phyloP scores from a whole-genome alignment of 2,113 vertebrate species.

The Solea solea region DNA sequence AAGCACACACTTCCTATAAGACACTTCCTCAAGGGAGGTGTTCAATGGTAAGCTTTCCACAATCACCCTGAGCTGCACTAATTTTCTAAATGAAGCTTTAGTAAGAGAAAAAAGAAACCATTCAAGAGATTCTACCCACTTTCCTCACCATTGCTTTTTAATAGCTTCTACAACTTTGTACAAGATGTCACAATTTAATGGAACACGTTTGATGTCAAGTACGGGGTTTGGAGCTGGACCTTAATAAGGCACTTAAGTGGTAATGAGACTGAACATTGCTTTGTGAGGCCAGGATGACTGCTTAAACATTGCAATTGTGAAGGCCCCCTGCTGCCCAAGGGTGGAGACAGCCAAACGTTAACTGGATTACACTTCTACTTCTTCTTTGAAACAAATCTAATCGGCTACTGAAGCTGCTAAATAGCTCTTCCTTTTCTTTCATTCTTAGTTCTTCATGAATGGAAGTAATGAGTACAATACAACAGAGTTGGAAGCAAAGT shows the following conservation, averaged over 20 bases:
- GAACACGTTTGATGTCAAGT: conserved; percentile 77
- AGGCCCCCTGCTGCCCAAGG: conserved; percentile 46
- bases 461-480: conserved; percentile 14
- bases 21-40: conserved; percentile 63
- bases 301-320: conserved; percentile 53
- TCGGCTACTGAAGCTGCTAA: conserved; percentile 50
- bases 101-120: conserved; percentile 32
- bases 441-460: conserved; percentile 31
- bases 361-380: conserved; percentile 66
- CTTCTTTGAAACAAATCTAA: conserved; percentile 63
- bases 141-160: conserved; percentile 64
- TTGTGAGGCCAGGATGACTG: conserved; percentile 60
- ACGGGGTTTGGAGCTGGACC: conserved; percentile 67
- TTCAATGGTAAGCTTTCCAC: conserved; percentile 71
- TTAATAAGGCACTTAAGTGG: conserved; percentile 77
- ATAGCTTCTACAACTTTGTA: conserved; percentile 73
- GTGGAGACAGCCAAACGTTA: conserved; percentile 63
- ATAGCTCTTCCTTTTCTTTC: conserved; percentile 31
- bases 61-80: conserved; percentile 62
- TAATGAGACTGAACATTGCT: conserved; percentile 77
- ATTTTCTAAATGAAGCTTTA: conserved; percentile 72
- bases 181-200: conserved; percentile 77
- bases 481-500: conserved; percentile 8
- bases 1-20: conserved; percentile 61
- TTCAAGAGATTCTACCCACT: conserved; percentile 50